Evolutionary conservation across 2,797 vertebrate species (phyloP), one percentile per base, ranked within the genome.

Genomic region (Melanotaenia maccullochi): DNA sequence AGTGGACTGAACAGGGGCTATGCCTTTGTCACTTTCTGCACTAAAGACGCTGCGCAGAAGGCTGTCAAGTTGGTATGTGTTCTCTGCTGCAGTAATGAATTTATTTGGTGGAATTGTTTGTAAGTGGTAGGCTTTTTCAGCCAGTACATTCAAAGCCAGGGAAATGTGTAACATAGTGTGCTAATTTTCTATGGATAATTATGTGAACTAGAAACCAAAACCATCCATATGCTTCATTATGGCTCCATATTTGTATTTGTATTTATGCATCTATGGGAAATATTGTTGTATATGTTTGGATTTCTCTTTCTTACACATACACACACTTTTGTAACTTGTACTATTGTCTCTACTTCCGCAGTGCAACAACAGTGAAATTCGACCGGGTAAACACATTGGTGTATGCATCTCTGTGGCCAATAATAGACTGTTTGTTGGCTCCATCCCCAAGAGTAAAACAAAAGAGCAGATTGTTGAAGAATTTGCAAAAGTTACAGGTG

Each of bases 281-380:
- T 47, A n/a, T 47, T 5, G 44, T 47, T 47, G 1, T 47, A 20
- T 47, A 20, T n/a, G n/a, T n/a, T 1, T 18, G 18, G 18, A 44
- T 44, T 18, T 54, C 14, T 13, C 18, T 2, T 20, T 4, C 54
- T 11, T 44, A 44, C 16, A n/a, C 20, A n/a, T 7, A 20, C 32
- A 32, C 18, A 32, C 18, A 20, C 25, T 22, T 9, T 22, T 25
- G n/a, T 22, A 35, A 66, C 55, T 79, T 38, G 64, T 2, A 33
- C 33, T 59, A 0, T 62, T 28, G 5, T 75, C 38, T 4, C 7
- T 75, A 13, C 38, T 70, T 78, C 62, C 82, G 42, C 92, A 99
- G 98, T 99, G 97, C 95, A 99, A 99, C 94, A 99, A 99, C 95
- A 97, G 97, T 94, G 98, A 99, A 96, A 99, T 99, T 84, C 97